Base-by-base conservation (phyloP, 2,888 invertebrate genomes). In the Acleris literana region DNA sequence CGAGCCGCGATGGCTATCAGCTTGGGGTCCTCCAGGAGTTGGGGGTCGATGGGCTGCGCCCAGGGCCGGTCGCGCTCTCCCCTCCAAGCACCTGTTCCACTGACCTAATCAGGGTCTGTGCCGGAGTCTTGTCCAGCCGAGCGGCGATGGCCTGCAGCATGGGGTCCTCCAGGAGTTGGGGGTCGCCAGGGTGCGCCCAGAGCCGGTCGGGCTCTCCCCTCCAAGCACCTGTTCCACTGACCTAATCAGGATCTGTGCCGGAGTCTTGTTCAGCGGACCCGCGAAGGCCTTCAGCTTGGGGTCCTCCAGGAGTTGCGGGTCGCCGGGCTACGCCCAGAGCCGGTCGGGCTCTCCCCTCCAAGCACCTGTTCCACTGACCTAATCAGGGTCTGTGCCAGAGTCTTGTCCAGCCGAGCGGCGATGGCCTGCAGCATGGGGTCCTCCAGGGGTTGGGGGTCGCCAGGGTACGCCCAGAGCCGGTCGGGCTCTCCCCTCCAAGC, bases 71-170 rank as follows among this genome's bases (percentile, higher is more conserved):
- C 95, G 0, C 96, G 96, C 0, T 25, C 29, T 29, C 9, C 7
- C 29, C 29, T 7, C 6, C 29, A 7, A 29, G 29, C 29, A 29
- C 7, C 25, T 7, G 29, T 29, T 7, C 29, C 29, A 29, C 29
- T 2, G 7, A 95, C 82, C 95, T 94, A 48, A 97, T 90, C 22
- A 96, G 91, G 2, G 97, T 93, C 84, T 97, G 97, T 0, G 96
- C 94, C 0, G 94, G 77, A 1, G 93, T 93, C 85, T 96, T 97
- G 0, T 90, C 90, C 76, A 96, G 94, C 74, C 95, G 95, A 1
- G 93, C 89, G 0, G 94, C 96, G 59, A 97, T 92, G 20, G 83
- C 83, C 69, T 93, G 87, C 2, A 97, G 86, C 71, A 90, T 88
- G 0, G 94, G 92, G 77, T 96, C 94, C 0, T 94, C 93, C 75